Base-by-base conservation (phyloP, 2,797 vertebrate species). In the Dipus sagitta region DNA sequence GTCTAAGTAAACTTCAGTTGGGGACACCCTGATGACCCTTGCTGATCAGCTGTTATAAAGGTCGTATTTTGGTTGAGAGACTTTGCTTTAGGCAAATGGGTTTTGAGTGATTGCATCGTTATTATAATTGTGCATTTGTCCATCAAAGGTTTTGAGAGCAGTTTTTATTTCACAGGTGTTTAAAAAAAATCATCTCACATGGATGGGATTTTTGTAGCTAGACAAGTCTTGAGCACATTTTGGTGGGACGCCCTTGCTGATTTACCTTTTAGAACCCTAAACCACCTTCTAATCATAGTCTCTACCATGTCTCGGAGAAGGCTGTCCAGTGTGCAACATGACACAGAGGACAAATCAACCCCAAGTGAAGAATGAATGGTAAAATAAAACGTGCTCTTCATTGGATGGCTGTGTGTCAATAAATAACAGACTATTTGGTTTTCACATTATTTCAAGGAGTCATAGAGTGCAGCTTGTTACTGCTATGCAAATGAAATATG, bases 1-100 rank as follows among this genome's bases (percentile, higher is more conserved):
- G 52, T 47, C 23, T 96, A 96, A 97, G 96, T 97, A 97, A 97
- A 96, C 68, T 92, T 96, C 86, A 96, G 20, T 96, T 97, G 91
- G 97, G 90, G 85, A 26, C 93, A 62, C 60, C 86, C 15, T 88
- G 90, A 95, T 13, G 14, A 94, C 95, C 21, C 90, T 94, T 94
- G 64, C 32, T 95, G 74, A 94, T 95, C 71, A 97, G 96, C 21
- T 92, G 92, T 95, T 67, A 84, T 86, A 64, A 93, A 96, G 80
- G 6, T 76, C 34, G 38, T 0, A 60, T 87, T 98, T 96, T 93
- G 83, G 65, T 68, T 94, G 90, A 94, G 67, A 78, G 94, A 88
- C 9, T 89, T 96, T 76, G 6, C 28, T 92, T 30, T 90, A 6
- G 1, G 60, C 85, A 58, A 65, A 86, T 84, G 68, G 54, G 2